Percentiles rank a stretch among this genome's conserved stretches.
Conservation (phyloP, 2,888 invertebrate species). For the Eumerus sabulonum region DNA sequence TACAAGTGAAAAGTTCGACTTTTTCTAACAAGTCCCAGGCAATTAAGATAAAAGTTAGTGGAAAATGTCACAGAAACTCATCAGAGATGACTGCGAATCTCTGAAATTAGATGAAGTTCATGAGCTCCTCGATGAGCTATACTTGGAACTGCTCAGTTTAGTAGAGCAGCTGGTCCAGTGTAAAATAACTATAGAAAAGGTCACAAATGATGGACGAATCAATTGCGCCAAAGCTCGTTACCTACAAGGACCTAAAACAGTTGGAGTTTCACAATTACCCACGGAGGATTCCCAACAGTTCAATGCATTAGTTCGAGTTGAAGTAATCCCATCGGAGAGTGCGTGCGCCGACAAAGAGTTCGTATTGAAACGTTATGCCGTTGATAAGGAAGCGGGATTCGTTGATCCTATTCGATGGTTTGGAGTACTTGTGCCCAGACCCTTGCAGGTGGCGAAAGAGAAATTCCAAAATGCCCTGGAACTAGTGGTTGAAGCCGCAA, state of each 20-base stretch:
- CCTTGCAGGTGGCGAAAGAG: slow-evolving; percentile 86
- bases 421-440: slow-evolving; percentile 90
- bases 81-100: slow-evolving; percentile 24
- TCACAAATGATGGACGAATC: slow-evolving; percentile 85
- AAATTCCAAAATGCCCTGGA: slow-evolving; percentile 86
- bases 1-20: slow-evolving; percentile 3
- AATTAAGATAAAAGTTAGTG: not conserved
- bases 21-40: not conserved
- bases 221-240: slow-evolving; percentile 89
- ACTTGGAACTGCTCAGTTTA: slow-evolving; percentile 84
- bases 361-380: slow-evolving; percentile 74
- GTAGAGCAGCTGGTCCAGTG: slow-evolving; percentile 86
- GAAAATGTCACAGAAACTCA: slow-evolving; percentile 50
- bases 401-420: slow-evolving; percentile 91
- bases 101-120: slow-evolving; percentile 69
- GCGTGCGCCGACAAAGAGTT: slow-evolving; percentile 75
- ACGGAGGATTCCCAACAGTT: slow-evolving; percentile 82
- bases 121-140: slow-evolving; percentile 84
- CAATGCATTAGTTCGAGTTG: slow-evolving; percentile 77
- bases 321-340: slow-evolving; percentile 75
- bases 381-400: slow-evolving; percentile 77
- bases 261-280: slow-evolving; percentile 84
- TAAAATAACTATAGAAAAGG: slow-evolving; percentile 85
- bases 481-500: slow-evolving; percentile 84
- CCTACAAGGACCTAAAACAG: slow-evolving; percentile 87